A percentile compares a stretch with the other conserved stretches of the same genome.
Conservation (phyloP, 2,797 vertebrate species). For the Pseudotriccus pelzelni region DNA sequence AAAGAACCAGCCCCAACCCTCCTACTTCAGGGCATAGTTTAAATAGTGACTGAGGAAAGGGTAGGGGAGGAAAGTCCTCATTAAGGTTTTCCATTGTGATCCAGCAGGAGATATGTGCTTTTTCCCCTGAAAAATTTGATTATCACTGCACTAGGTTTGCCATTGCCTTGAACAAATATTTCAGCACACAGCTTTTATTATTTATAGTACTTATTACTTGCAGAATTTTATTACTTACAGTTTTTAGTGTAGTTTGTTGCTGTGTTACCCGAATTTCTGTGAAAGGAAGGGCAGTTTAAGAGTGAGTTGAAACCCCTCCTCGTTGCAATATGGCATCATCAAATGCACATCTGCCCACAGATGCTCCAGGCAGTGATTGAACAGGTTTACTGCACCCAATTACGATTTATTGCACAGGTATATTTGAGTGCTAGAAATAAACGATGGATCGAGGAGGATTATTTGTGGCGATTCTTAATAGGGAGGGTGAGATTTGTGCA, state of each 20-base stretch:
- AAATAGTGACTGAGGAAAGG: neutral
- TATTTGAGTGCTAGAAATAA: neutral
- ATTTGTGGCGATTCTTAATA: neutral
- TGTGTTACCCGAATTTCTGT: neutral
- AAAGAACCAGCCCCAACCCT: conserved; percentile 36
- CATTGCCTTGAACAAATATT: neutral
- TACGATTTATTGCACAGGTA: conserved; percentile 21
- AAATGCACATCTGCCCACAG: neutral
- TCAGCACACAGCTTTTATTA: neutral
- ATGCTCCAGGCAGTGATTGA: neutral
- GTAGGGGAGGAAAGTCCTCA: neutral
- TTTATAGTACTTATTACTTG: neutral
- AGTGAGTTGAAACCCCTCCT: neutral
- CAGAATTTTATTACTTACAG: too few relatives aligned
- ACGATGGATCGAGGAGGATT: neutral
- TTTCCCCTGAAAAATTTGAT: neutral
- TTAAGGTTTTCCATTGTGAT: conserved; percentile 5
- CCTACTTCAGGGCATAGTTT: conserved; percentile 19
- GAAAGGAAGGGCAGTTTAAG: neutral
- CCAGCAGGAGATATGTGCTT: neutral
- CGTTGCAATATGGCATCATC: neutral
- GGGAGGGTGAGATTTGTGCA: neutral
- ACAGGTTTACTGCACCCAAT: neutral
- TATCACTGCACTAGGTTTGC: neutral
- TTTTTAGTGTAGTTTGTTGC: neutral